A percentile compares a stretch with the other conserved stretches of the same genome.
Evolutionary conservation across 2,797 vertebrate species (phyloP).

Genomic region (Coranthus polyacanthus): DNA sequence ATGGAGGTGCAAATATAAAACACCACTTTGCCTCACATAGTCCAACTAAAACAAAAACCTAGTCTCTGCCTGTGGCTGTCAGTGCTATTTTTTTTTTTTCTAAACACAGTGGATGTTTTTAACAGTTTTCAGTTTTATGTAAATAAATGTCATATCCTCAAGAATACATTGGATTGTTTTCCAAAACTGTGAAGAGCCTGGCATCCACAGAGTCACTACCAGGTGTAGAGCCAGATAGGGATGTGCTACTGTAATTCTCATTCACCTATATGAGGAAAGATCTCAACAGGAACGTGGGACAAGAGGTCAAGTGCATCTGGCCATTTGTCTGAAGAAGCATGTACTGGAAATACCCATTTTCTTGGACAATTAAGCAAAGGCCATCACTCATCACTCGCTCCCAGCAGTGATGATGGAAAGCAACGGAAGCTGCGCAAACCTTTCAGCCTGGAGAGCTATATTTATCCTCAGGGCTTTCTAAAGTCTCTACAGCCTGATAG

Average conservation of each 20-base stretch:
- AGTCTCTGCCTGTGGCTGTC: no score
- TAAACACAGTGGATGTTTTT: no score
- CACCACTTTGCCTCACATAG: no score
- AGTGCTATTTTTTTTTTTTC: no score
- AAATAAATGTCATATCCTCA: no score
- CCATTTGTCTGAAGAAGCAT: conserved; percentile 49
- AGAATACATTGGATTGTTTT: background rate
- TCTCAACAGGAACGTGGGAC: conserved; percentile 13
- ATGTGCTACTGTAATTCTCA: conserved; percentile 43
- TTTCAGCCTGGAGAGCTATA: conserved; percentile 20
- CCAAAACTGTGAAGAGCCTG: background rate
- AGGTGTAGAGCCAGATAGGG: conserved; percentile 34
- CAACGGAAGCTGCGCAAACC: conserved; percentile 2
- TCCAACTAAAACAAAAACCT: no score
- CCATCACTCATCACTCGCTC: conserved; percentile 30
- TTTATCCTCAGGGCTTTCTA: conserved; percentile 35
- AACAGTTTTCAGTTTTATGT: no score
- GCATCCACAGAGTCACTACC: conserved; percentile 16
- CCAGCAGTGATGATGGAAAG: conserved; percentile 27
- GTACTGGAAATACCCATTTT: conserved; percentile 33
- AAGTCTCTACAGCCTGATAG: conserved; percentile 5
- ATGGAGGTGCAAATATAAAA: no score
- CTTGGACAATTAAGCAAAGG: conserved; percentile 44
- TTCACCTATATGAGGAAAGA: conserved; percentile 32
- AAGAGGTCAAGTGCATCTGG: conserved; percentile 43